phyloP scores from a whole-genome alignment of 1,140 invertebrate species.

The Oncopodura yosiiana region DNA sequence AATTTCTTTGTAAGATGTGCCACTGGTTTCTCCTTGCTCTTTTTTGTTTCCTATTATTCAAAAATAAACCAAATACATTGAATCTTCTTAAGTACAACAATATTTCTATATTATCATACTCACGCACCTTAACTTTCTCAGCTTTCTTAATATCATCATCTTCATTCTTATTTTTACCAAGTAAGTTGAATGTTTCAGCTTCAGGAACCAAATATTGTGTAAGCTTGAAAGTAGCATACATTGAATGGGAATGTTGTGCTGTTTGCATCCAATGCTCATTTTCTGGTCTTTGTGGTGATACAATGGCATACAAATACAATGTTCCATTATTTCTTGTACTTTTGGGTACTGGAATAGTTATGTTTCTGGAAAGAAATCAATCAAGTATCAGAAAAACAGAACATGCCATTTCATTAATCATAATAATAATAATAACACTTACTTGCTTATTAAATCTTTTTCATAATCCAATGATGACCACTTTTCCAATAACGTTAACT shows the following conservation, averaged over 20 bases:
- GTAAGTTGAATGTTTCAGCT: constrained; percentile 61
- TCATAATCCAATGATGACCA: constrained; percentile 31
- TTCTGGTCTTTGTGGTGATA: constrained; percentile 45
- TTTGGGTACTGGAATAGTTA: constrained; percentile 54
- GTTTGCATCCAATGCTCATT: constrained; percentile 37
- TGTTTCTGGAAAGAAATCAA: constrained; percentile 43
- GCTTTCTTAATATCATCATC: constrained; percentile 23
- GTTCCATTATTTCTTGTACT: constrained; percentile 67
- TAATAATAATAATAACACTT: constrained; percentile 1
- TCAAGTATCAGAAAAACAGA: constrained; percentile 5
- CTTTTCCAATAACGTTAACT: constrained; percentile 34
- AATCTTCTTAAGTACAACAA: too few relatives aligned
- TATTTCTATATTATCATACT: constrained; percentile 18
- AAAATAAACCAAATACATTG: constrained; percentile 9
- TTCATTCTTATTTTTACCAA: too few relatives aligned
- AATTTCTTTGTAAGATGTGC: constrained; percentile 54
- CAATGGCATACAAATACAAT: constrained; percentile 55
- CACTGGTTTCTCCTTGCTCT: constrained; percentile 40
- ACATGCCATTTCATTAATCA: constrained; percentile 10
- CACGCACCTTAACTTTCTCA: constrained; percentile 35
- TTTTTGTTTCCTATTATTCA: neutral
- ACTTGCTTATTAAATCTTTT: constrained; percentile 20
- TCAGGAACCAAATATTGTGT: constrained; percentile 61
- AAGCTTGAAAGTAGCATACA: constrained; percentile 50
- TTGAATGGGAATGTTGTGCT: constrained; percentile 45